phyloP scores from a whole-genome alignment of 2,888 invertebrate genomes.

The Limnephilus auricula region DNA sequence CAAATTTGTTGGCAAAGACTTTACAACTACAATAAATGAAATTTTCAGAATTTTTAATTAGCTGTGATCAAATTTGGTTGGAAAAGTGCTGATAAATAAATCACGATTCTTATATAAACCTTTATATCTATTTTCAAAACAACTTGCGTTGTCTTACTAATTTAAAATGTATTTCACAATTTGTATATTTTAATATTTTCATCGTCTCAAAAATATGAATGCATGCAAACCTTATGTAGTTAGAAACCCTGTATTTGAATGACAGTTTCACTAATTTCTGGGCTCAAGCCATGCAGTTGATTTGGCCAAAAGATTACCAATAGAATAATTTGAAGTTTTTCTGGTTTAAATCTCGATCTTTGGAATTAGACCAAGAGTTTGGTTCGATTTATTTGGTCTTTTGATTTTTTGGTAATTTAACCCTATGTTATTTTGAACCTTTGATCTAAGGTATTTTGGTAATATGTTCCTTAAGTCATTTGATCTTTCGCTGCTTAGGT shows the following conservation, averaged over 20 bases:
- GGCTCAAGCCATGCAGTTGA: neutral
- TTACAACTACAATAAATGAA: neutral
- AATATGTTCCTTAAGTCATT: too few species aligned
- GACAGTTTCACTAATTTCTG: neutral
- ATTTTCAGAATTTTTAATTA: neutral
- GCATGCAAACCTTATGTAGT: neutral
- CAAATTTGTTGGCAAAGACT: neutral
- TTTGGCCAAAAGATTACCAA: neutral
- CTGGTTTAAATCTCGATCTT: too few species aligned
- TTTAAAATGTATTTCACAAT: neutral
- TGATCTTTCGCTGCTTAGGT: neutral
- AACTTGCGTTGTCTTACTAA: neutral
- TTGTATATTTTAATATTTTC: neutral
- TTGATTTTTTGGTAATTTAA: too few species aligned
- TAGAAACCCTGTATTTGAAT: neutral
- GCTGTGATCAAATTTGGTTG: neutral
- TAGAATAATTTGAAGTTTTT: neutral
- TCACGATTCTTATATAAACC: neutral
- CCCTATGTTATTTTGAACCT: too few species aligned
- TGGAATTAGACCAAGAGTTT: neutral
- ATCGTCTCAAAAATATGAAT: neutral
- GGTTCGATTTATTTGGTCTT: too few species aligned
- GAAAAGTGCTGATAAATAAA: neutral
- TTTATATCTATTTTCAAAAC: neutral
- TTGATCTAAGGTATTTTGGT: too few species aligned